Evolutionary conservation across 2,888 invertebrate genomes (phyloP).

Genomic region (Ditula angustiorana): DNA sequence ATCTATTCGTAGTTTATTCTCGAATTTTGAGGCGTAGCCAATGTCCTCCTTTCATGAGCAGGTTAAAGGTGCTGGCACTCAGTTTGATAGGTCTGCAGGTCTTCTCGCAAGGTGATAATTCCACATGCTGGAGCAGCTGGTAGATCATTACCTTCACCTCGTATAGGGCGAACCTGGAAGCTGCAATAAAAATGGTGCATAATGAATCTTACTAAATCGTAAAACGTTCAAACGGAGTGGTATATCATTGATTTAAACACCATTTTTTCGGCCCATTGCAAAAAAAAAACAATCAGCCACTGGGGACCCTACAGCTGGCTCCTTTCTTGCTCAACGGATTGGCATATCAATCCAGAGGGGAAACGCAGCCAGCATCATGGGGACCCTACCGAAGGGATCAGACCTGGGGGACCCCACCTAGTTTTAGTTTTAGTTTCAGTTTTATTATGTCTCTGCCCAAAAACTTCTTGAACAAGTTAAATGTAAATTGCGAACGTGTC

Average conservation of each 20-base stretch:
- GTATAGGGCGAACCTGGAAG: conserved; percentile 68
- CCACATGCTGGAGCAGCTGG: conserved; percentile 59
- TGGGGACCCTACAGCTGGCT: no score
- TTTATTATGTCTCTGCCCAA: no score
- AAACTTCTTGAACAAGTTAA: no score
- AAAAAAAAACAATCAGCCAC: no score
- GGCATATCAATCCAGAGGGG: no score
- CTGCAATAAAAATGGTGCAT: conserved; percentile 48
- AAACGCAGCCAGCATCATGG: no score
- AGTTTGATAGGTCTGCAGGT: conserved; percentile 55
- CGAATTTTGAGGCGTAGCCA: conserved; percentile 54
- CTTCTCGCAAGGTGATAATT: conserved; percentile 57
- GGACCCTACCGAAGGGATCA: no score
- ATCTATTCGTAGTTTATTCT: conserved; percentile 13
- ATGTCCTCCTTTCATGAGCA: conserved; percentile 60
- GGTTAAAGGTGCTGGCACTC: conserved; percentile 49
- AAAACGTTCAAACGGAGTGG: background rate
- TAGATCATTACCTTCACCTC: conserved; percentile 67
- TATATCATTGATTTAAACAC: background rate
- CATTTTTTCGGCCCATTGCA: background rate
- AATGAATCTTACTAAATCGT: background rate
- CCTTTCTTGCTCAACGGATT: no score
- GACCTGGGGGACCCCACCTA: no score
- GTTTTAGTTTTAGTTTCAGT: no score
- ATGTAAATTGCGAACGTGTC: no score